These are phyloP conservation scores for Hirtodrosophila confusa DNA, from an alignment of 2,888 invertebrate species.

Conservation along the genomic window DNA sequence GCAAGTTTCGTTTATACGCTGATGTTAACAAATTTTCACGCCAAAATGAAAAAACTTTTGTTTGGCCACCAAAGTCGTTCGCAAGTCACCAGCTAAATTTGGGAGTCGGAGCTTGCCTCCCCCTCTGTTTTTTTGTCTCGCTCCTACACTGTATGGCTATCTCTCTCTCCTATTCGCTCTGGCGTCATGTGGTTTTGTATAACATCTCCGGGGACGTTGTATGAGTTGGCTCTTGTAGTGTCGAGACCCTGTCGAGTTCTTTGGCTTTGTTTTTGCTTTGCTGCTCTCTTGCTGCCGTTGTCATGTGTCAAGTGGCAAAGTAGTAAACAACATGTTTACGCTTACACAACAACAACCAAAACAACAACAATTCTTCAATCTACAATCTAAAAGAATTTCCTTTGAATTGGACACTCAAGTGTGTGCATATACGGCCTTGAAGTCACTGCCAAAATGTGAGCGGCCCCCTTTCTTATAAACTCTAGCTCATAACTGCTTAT, in stretches of 20 bases:
- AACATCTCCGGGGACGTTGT: constrained; percentile 28
- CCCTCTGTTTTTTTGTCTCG: neutral
- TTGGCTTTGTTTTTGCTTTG: constrained; percentile 3
- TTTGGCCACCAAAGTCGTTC: constrained; percentile 24
- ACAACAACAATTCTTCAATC: neutral
- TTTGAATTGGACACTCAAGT: constrained; percentile 13
- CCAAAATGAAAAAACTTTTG: constrained; percentile 66
- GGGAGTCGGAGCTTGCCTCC: constrained; percentile 15
- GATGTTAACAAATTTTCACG: constrained; percentile 77
- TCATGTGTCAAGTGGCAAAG: constrained; percentile 69
- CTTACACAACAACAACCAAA: constrained; percentile 17
- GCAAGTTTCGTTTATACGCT: constrained; percentile 64
- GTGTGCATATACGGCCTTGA: constrained; percentile 36
- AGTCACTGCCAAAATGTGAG: constrained; percentile 9
- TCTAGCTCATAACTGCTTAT: constrained; percentile 15
- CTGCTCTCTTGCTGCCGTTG: constrained; percentile 41
- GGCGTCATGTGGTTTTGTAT: constrained; percentile 11
- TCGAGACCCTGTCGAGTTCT: neutral
- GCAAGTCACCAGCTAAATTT: constrained; percentile 47
- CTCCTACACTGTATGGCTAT: neutral
- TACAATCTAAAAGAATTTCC: constrained; percentile 19
- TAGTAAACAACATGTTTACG: constrained; percentile 63
- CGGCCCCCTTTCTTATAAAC: neutral
- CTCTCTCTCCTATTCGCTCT: neutral
- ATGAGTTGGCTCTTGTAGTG: constrained; percentile 3